A percentile compares a stretch with the other conserved stretches of the same genome.
Conservation (phyloP, 2,113 vertebrate genomes). For the Vimba vimba region DNA sequence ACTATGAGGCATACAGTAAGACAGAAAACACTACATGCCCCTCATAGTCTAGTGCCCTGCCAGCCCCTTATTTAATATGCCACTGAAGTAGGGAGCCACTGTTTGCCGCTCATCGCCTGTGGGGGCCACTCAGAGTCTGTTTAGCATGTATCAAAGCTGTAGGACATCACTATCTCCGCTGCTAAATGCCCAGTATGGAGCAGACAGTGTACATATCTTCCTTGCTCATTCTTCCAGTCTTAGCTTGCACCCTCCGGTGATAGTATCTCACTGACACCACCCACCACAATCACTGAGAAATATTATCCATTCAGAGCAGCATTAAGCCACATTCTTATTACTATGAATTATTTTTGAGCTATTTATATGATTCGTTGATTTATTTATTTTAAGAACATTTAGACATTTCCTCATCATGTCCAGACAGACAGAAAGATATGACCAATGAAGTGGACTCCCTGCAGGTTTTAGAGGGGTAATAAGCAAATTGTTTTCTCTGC, state of each 20-base stretch:
- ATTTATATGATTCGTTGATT: conserved; percentile 12
- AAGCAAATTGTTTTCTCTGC: neutral
- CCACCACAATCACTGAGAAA: conserved; percentile 1
- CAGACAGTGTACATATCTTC: conserved; percentile 9
- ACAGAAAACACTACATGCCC: neutral
- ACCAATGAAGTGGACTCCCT: neutral
- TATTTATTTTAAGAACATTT: neutral
- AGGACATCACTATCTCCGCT: neutral
- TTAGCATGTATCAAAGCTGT: conserved; percentile 35
- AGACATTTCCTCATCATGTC: conserved; percentile 8
- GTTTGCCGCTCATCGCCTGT: neutral
- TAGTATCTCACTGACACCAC: neutral
- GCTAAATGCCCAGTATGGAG: conserved; percentile 19
- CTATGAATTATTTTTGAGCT: neutral
- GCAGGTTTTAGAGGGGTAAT: conserved; percentile 6
- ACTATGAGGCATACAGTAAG: conserved; percentile 3
- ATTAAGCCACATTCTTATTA: neutral
- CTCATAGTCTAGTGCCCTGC: neutral
- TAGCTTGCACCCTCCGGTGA: neutral
- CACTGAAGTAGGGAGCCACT: conserved; percentile 13
- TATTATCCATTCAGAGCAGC: neutral
- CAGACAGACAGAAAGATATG: neutral
- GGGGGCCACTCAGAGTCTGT: conserved; percentile 5
- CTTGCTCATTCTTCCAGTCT: conserved; percentile 19
- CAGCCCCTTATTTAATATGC: conserved; percentile 9